phyloP scores from a whole-genome alignment of 2,888 invertebrate species.

The Sisyra nigra region DNA sequence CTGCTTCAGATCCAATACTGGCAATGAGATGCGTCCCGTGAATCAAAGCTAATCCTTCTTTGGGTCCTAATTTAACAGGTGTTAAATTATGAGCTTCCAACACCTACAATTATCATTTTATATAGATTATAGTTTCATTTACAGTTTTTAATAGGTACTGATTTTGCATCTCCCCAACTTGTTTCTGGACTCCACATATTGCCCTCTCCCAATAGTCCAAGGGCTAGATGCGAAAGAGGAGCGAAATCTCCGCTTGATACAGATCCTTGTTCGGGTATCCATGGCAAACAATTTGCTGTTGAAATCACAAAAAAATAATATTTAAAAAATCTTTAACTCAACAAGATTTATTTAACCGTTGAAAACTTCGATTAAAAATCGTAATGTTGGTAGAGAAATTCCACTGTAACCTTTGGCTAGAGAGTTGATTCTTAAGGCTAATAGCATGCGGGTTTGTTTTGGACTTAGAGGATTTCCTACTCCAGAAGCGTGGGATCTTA shows the following conservation, averaged over 20 bases:
- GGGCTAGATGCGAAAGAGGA: constrained; percentile 44
- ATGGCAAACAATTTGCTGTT: constrained; percentile 42
- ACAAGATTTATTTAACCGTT: constrained; percentile 30
- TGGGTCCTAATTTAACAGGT: constrained; percentile 37
- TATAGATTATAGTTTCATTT: not conserved
- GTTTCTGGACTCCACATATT: constrained; percentile 48
- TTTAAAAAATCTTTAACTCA: not conserved
- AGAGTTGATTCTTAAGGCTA: constrained; percentile 46
- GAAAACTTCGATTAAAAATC: constrained; percentile 41
- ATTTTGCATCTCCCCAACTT: constrained; percentile 41
- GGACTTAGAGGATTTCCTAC: constrained; percentile 43
- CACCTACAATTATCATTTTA: constrained; percentile 13
- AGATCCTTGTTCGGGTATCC: constrained; percentile 50
- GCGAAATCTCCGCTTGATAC: constrained; percentile 51
- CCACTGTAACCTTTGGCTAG: constrained; percentile 52
- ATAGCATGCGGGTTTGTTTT: constrained; percentile 39
- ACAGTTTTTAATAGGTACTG: constrained; percentile 20
- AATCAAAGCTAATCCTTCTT: constrained; percentile 47
- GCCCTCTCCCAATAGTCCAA: constrained; percentile 49
- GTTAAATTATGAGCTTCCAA: constrained; percentile 36
- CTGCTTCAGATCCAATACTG: constrained; percentile 43
- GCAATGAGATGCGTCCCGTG: constrained; percentile 53
- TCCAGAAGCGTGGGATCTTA: constrained; percentile 46
- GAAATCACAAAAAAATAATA: constrained; percentile 1
- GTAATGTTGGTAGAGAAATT: constrained; percentile 37